Evolutionary conservation across 2,888 invertebrate genomes (phyloP), one percentile per base, ranked within the genome.

Genomic region (Aromia moschata): DNA sequence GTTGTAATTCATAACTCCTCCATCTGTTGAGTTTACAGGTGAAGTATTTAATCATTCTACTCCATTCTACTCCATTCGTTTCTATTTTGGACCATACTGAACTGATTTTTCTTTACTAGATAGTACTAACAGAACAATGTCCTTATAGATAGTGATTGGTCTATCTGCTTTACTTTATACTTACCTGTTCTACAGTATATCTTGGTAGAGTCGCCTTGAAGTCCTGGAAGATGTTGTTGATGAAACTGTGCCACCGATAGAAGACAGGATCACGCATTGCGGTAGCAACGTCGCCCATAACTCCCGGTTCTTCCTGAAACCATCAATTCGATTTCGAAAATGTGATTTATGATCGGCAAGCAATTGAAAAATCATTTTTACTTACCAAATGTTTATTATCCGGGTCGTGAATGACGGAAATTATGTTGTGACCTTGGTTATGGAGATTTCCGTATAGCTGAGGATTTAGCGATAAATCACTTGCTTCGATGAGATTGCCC

Each of bases 241-340:
- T 83, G 75, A 87, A 90, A 0, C 89, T 85, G 74, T 94, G 94
- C 91, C 91, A 93, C 75, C 91, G 87, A 82, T 93, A 94, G 83
- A 94, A 94, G 12, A 90, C 81, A 0, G 94, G 93, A 80, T 94
- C 94, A 1, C 94, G 84, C 93, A 94, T 93, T 0, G 93, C 91
- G 0, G 93, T 93, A 0, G 92, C 86, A 0, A 91, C 87, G 74
- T 93, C 93, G 0, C 92, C 93, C 86, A 94, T 93, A 18, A 92
- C 89, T 36, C 90, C 89, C 71, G 90, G 90, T 44, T 86, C 86
- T 80, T 94, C 93, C 89, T 92, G 74, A 38, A 68, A 38, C 67
- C 25, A 25, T 25, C 7, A 25, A 25, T 25, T 25, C 25, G 7
- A 25, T 7, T 25, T 25, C 7, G 25, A 25, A 25, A 25, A 25